Evolutionary conservation across 2,113 vertebrate genomes (phyloP).

Genomic region (Xyrauchen texanus): DNA sequence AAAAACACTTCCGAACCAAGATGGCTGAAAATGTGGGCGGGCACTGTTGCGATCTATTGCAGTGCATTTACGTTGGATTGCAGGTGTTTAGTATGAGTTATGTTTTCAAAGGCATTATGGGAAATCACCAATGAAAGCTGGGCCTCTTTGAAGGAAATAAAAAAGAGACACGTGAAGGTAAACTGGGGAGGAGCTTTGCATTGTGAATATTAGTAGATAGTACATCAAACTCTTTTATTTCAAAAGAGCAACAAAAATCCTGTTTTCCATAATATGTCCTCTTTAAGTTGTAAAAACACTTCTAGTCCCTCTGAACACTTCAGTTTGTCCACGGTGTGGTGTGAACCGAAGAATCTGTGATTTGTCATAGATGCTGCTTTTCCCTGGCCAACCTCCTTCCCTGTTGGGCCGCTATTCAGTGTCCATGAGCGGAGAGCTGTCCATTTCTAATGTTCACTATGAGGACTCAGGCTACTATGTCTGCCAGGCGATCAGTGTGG

Average conservation of each 20-base stretch:
- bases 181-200: too few relatives aligned
- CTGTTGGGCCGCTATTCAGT: conserved; percentile 93
- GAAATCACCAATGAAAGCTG: conserved; percentile 47
- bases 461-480: conserved; percentile 96
- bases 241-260: not conserved
- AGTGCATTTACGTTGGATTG: too few relatives aligned
- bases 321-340: conserved; percentile 4
- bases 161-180: not conserved
- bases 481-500: conserved; percentile 96
- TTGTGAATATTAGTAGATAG: not conserved
- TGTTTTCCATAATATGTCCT: not conserved
- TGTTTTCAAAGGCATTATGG: conserved; percentile 53
- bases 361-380: conserved; percentile 84
- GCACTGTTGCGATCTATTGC: too few relatives aligned
- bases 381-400: conserved; percentile 92
- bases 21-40: too few relatives aligned
- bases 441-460: conserved; percentile 86
- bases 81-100: not conserved
- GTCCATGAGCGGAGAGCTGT: conserved; percentile 92
- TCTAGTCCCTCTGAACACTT: not conserved
- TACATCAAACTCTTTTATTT: not conserved
- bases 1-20: too few relatives aligned
- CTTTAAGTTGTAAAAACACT: not conserved
- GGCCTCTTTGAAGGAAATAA: not conserved
- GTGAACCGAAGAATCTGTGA: conserved; percentile 14